Conservation (phyloP, 2,113 vertebrate genomes). For the Zapornia atra region DNA sequence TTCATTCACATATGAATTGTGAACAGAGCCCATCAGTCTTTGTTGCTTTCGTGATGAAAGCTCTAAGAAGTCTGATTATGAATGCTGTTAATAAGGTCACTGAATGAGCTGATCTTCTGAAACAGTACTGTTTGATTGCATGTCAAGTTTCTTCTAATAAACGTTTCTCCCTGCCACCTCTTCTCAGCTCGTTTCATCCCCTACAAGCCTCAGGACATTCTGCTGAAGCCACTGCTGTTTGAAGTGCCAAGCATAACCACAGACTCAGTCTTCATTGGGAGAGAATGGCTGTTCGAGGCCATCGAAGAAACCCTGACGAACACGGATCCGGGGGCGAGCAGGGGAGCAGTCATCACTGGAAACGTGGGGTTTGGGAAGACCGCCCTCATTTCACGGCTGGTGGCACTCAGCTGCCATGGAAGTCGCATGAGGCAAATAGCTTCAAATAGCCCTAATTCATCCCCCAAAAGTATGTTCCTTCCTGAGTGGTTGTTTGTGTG, state of each 20-base stretch:
- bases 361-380: slow-evolving; percentile 97
- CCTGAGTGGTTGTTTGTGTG: not conserved
- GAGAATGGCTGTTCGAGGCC: slow-evolving; percentile 93
- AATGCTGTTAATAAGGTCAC: not conserved
- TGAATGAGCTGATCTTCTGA: not conserved
- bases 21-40: not conserved
- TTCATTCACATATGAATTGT: not conserved
- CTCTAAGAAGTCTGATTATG: not conserved
- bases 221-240: slow-evolving; percentile 95
- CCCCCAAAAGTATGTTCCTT: slow-evolving; percentile 84
- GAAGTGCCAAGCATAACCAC: slow-evolving; percentile 98
- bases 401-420: slow-evolving; percentile 96
- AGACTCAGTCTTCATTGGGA: slow-evolving; percentile 95
- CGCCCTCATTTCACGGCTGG: slow-evolving; percentile 91
- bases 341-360: slow-evolving; percentile 87
- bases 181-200: slow-evolving; percentile 87
- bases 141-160: not conserved
- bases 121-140: not conserved
- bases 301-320: slow-evolving; percentile 85
- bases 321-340: slow-evolving; percentile 77
- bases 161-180: not conserved
- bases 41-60: not conserved
- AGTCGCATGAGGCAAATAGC: slow-evolving; percentile 98
- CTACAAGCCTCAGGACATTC: slow-evolving; percentile 95
- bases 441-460: slow-evolving; percentile 87